These are phyloP conservation scores for Chrysolina haemoptera DNA, from an alignment of 2,888 invertebrate species.

Conservation along the genomic window DNA sequence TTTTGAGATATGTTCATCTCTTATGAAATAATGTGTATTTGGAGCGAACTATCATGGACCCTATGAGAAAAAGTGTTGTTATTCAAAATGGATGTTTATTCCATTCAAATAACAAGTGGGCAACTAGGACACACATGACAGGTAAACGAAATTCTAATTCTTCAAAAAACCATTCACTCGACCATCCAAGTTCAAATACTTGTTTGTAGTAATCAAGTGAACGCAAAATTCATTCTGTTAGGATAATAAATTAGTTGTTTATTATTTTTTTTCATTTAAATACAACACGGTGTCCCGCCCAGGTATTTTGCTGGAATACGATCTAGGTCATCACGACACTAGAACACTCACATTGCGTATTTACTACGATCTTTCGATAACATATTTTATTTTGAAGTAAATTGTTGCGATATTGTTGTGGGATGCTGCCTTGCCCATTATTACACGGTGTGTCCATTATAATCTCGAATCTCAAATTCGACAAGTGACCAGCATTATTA, in stretches of 20 bases:
- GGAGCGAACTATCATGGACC: too few species aligned
- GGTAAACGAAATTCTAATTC: conserved; percentile 43
- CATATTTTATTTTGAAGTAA: conserved; percentile 45
- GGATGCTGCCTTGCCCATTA: conserved; percentile 45
- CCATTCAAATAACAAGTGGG: conserved; percentile 12
- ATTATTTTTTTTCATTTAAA: conserved; percentile 51
- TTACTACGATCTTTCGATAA: conserved; percentile 48
- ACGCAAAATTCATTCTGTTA: conserved; percentile 49
- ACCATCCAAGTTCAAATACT: conserved; percentile 54
- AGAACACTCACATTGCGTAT: conserved; percentile 48
- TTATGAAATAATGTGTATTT: too few species aligned
- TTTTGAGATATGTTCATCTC: too few species aligned
- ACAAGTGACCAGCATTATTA: too few species aligned
- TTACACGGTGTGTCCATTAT: conserved; percentile 29
- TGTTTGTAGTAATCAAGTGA: conserved; percentile 49
- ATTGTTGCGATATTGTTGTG: conserved; percentile 43
- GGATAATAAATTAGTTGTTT: conserved; percentile 51
- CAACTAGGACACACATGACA: conserved; percentile 48
- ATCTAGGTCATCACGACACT: conserved; percentile 53
- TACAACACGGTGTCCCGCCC: conserved; percentile 49
- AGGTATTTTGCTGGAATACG: conserved; percentile 46
- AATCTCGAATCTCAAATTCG: too few species aligned
- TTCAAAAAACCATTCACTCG: conserved; percentile 50
- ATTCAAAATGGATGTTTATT: background rate
- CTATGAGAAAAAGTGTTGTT: too few species aligned